Conservation (phyloP, 2,888 invertebrate genomes). For the Schizaphis graminum region DNA sequence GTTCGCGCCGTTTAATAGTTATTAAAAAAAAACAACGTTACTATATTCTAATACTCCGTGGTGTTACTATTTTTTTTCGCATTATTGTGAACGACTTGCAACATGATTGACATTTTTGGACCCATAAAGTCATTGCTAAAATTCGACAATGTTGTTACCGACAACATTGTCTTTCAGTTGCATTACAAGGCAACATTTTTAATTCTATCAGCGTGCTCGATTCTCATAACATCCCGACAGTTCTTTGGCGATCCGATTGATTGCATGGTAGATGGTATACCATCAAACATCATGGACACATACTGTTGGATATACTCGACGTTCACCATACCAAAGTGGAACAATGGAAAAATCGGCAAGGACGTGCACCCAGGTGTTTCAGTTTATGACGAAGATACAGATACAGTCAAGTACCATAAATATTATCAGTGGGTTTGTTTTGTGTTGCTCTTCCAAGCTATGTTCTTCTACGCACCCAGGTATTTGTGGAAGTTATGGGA, state of each 20-base stretch:
- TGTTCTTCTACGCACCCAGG: slow-evolving; percentile 88
- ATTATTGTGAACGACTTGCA: slow-evolving; percentile 67
- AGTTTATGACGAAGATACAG: slow-evolving; percentile 71
- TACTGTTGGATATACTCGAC: slow-evolving; percentile 89
- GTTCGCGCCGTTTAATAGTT: neutral
- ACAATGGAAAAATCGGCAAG: slow-evolving; percentile 81
- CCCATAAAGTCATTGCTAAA: slow-evolving; percentile 79
- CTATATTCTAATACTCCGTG: neutral
- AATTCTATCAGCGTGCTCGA: slow-evolving; percentile 80
- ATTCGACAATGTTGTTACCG: slow-evolving; percentile 79
- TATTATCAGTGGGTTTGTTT: slow-evolving; percentile 97
- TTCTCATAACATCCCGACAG: slow-evolving; percentile 84
- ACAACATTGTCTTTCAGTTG: slow-evolving; percentile 82
- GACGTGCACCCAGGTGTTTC: slow-evolving; percentile 73
- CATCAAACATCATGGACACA: slow-evolving; percentile 79
- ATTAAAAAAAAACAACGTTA: neutral
- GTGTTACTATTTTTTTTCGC: neutral
- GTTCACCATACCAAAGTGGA: slow-evolving; percentile 86
- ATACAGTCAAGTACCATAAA: slow-evolving; percentile 82
- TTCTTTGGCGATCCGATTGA: slow-evolving; percentile 89
- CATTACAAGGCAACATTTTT: slow-evolving; percentile 83
- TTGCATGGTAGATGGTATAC: slow-evolving; percentile 75
- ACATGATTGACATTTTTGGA: slow-evolving; percentile 79
- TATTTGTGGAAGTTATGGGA: slow-evolving; percentile 88
- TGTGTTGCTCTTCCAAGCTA: slow-evolving; percentile 83